phyloP scores from a whole-genome alignment of 2,888 invertebrate species.

The Apotomis capreana region DNA sequence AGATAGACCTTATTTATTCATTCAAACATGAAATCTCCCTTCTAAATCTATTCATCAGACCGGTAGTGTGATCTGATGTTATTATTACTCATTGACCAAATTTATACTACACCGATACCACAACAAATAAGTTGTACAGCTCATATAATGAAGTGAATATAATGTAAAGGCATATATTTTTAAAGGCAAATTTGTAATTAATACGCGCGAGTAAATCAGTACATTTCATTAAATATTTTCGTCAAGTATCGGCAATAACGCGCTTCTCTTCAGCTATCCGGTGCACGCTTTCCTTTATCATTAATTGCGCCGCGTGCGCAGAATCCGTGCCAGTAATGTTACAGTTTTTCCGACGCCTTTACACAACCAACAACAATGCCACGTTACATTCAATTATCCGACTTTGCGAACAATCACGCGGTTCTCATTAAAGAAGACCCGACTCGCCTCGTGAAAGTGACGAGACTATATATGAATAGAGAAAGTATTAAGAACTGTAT shows the following conservation, averaged over 20 bases:
- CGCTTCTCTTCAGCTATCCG: conserved; percentile 25
- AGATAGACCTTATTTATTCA: too few species aligned
- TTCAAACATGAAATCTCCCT: too few species aligned
- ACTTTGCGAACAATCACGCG: conserved; percentile 63
- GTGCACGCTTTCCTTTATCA: conserved; percentile 36
- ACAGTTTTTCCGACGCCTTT: conserved; percentile 57
- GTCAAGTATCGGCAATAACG: background rate
- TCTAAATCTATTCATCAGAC: too few species aligned
- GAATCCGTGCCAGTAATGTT: conserved; percentile 49
- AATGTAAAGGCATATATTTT: too few species aligned
- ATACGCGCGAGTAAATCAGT: background rate
- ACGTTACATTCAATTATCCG: conserved; percentile 63
- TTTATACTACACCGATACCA: too few species aligned
- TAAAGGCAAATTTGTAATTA: too few species aligned
- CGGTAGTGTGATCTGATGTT: too few species aligned
- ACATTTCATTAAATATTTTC: too few species aligned
- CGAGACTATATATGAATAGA: conserved; percentile 72
- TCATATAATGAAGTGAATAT: too few species aligned
- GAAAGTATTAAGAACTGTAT: conserved; percentile 68
- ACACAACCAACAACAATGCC: conserved; percentile 63
- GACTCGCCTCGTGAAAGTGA: conserved; percentile 68
- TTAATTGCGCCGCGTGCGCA: conserved; percentile 32
- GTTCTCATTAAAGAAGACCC: conserved; percentile 66
- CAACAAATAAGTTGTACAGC: too few species aligned
- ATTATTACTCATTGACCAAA: too few species aligned